These are phyloP conservation scores for Drosophila mayaguana DNA, from an alignment of 2,888 invertebrate species.

Conservation along the genomic window DNA sequence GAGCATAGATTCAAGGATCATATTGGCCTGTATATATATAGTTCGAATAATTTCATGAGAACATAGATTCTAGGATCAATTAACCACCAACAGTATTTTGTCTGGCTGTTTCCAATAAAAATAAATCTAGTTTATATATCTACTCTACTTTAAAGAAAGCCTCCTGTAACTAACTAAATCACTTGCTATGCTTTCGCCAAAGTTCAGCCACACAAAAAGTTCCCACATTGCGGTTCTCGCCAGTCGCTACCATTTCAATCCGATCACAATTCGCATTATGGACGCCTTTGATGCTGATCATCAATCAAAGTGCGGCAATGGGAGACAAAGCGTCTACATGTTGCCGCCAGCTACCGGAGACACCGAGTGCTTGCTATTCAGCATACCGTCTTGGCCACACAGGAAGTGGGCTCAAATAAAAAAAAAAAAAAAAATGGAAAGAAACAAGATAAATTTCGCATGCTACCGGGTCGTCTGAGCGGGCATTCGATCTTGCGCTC, in stretches of 20 bases:
- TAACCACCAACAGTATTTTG: neutral
- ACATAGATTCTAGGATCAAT: neutral
- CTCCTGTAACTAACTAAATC: neutral
- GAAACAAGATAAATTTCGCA: conserved; percentile 53
- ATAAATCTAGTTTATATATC: neutral
- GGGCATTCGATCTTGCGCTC: conserved; percentile 28
- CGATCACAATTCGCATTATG: conserved; percentile 56
- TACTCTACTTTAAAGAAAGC: neutral
- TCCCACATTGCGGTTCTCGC: conserved; percentile 44
- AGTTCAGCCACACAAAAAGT: conserved; percentile 5
- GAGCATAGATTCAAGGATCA: neutral
- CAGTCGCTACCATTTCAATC: conserved; percentile 31
- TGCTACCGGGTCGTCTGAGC: conserved; percentile 35
- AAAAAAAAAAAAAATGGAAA: conserved; percentile 2
- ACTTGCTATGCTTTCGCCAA: neutral
- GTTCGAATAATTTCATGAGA: neutral
- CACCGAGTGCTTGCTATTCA: conserved; percentile 24
- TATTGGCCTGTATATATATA: neutral
- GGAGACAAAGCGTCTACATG: conserved; percentile 56
- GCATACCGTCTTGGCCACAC: conserved; percentile 56
- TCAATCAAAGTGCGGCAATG: conserved; percentile 64
- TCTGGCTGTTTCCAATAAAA: neutral
- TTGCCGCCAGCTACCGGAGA: conserved; percentile 63
- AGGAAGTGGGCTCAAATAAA: conserved; percentile 62
- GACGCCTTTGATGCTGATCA: conserved; percentile 49